These are phyloP conservation scores for Physocephala rufipes DNA, from an alignment of 2,888 invertebrate species.

Conservation along the genomic window DNA sequence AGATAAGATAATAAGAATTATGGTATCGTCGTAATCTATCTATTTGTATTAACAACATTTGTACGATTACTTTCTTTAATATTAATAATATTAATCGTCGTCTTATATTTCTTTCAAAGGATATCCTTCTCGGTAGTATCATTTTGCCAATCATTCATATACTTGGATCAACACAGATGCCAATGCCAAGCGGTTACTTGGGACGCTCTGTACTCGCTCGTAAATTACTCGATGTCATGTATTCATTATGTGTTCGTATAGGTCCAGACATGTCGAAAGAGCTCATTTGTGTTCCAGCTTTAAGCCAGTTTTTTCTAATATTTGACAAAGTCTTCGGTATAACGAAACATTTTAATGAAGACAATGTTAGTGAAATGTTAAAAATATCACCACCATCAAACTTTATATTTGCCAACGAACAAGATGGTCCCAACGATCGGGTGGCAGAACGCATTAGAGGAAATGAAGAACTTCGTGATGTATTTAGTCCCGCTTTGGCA, in stretches of 20 bases:
- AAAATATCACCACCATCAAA: conserved; percentile 45
- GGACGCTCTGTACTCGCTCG: conserved; percentile 81
- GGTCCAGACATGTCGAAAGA: conserved; percentile 81
- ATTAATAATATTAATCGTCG: not conserved
- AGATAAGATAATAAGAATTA: no score
- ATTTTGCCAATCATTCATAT: conserved; percentile 84
- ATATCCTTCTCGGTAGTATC: conserved; percentile 83
- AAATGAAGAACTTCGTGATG: conserved; percentile 80
- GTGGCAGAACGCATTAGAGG: conserved; percentile 64
- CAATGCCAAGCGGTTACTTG: conserved; percentile 82
- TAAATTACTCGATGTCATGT: conserved; percentile 83
- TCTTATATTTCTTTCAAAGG: conserved; percentile 67
- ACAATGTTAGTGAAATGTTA: conserved; percentile 52
- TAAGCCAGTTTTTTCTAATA: conserved; percentile 80
- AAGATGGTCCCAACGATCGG: conserved; percentile 43
- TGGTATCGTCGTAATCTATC: no score
- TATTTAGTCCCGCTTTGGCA: conserved; percentile 87
- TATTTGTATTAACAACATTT: not conserved
- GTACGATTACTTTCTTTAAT: not conserved
- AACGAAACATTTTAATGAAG: conserved; percentile 54
- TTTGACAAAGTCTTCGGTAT: conserved; percentile 75
- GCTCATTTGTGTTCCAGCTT: conserved; percentile 76
- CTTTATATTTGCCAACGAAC: conserved; percentile 38
- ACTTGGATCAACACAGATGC: conserved; percentile 79
- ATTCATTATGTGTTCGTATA: conserved; percentile 79